Evolutionary conservation across 2,888 invertebrate genomes (phyloP).

Genomic region (Terebella lapidaria): DNA sequence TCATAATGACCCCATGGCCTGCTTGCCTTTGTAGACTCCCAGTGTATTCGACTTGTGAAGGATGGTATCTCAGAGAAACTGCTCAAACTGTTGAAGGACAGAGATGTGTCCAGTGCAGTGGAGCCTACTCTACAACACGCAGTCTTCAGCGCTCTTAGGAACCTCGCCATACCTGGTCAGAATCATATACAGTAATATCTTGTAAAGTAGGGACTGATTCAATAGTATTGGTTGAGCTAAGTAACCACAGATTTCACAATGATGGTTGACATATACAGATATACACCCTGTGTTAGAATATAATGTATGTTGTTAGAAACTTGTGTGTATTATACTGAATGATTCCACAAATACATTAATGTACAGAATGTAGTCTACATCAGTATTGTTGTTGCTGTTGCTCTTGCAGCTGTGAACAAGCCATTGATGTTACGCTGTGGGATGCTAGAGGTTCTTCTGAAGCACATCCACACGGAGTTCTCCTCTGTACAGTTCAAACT

Average conservation of each 20-base stretch:
- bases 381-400: not conserved
- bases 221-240: too few species aligned
- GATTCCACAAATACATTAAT: too few species aligned
- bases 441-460: conserved; percentile 69
- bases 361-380: too few species aligned
- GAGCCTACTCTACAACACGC: conserved; percentile 69
- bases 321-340: too few species aligned
- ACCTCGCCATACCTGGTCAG: conserved; percentile 51
- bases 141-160: conserved; percentile 67
- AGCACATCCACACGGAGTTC: conserved; percentile 64
- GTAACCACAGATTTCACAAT: too few species aligned
- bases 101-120: conserved; percentile 56
- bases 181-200: too few species aligned
- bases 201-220: too few species aligned
- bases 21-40: conserved; percentile 65
- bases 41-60: conserved; percentile 78
- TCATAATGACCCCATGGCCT: too few species aligned
- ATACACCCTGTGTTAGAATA: too few species aligned
- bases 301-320: too few species aligned
- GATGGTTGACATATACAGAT: too few species aligned
- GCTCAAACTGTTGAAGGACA: conserved; percentile 53
- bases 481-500: conserved; percentile 78
- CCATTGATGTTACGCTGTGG: conserved; percentile 67
- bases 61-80: conserved; percentile 70
- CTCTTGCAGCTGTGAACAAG: conserved; percentile 66